Evolutionary conservation across 2,113 vertebrate species (phyloP), one percentile per base, ranked within the genome.

Genomic region (Odobenus rosmarus): DNA sequence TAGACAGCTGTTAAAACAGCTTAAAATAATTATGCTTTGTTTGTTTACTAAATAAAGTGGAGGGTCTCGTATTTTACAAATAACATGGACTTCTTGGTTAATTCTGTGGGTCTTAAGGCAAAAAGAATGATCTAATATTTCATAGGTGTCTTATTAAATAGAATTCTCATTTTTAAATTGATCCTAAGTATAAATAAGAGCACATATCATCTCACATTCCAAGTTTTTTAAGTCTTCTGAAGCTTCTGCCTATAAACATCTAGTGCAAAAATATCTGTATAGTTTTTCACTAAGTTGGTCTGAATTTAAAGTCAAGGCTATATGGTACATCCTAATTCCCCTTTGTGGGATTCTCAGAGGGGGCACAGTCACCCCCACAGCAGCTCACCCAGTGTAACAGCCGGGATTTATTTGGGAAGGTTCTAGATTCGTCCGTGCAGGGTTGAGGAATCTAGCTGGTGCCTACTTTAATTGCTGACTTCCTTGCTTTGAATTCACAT

Each of bases 111-210:
- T 81, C 7, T 33, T 82, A 93, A 62, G 5, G 59, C 64, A 61
- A 85, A 95, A 95, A 89, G 81, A 77, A 42, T 55, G 24, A 93
- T 84, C 69, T 90, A 28, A 59, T 51, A 93, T 51, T 67, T 87
- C 19, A 71, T 11, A 62, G 33, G 1, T 89, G 51, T 61, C 36
- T 90, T 80, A 57, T 92, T 83, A 74, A 88, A 39, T 11, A 71
- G 8, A 95, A 76, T 55, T 90, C 16, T 91, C 80, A 33, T 57
- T 92, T 93, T 79, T 67, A 69, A 61, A 46, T 42, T 46, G 46
- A 28, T 49, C 4, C 3, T 62, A 72, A 67, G 18, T 42, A 82
- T n/a, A 92, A 90, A n/a, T 42, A 12, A 57, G 24, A 91, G n/a
- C 18, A 28, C 42, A 9, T 18, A 28, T 61, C 14, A 83, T 39